Conservation (phyloP, 2,113 vertebrate genomes). For the Chascanopsetta lugubris region DNA sequence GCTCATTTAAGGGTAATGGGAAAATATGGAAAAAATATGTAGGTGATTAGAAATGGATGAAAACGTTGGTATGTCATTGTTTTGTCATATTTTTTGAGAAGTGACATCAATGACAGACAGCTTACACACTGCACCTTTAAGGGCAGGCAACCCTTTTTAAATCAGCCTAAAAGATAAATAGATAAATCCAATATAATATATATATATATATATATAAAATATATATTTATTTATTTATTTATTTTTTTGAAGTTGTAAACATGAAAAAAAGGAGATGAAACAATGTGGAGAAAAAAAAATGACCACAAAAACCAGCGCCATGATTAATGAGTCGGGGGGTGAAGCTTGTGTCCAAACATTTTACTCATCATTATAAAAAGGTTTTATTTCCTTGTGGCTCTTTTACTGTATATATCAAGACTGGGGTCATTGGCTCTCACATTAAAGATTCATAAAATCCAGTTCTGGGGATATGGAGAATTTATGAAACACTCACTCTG, state of each 20-base stretch:
- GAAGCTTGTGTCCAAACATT: constrained; percentile 51
- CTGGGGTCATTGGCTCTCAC: constrained; percentile 64
- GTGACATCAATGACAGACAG: too few species aligned
- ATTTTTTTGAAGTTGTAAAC: neutral
- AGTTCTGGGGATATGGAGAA: constrained; percentile 61
- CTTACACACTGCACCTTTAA: too few species aligned
- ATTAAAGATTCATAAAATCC: constrained; percentile 73
- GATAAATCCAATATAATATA: too few species aligned
- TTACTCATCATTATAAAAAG: constrained; percentile 52
- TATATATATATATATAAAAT: neutral
- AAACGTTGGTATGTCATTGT: too few species aligned
- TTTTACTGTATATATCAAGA: constrained; percentile 66
- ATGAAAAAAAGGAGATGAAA: neutral
- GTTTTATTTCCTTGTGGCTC: constrained; percentile 54
- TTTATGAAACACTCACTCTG: constrained; percentile 66
- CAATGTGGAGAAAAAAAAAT: constrained; percentile 36
- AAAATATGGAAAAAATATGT: too few species aligned
- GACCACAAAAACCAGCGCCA: constrained; percentile 17
- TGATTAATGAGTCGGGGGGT: constrained; percentile 31
- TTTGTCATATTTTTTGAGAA: too few species aligned
- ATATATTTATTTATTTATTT: neutral
- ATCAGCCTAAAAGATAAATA: too few species aligned
- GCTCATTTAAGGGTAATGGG: too few species aligned
- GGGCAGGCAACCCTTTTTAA: too few species aligned
- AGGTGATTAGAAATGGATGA: too few species aligned